Percentiles rank a stretch among this genome's conserved stretches.
Conservation (phyloP, 2,113 vertebrate species). For the Pipa parva region DNA sequence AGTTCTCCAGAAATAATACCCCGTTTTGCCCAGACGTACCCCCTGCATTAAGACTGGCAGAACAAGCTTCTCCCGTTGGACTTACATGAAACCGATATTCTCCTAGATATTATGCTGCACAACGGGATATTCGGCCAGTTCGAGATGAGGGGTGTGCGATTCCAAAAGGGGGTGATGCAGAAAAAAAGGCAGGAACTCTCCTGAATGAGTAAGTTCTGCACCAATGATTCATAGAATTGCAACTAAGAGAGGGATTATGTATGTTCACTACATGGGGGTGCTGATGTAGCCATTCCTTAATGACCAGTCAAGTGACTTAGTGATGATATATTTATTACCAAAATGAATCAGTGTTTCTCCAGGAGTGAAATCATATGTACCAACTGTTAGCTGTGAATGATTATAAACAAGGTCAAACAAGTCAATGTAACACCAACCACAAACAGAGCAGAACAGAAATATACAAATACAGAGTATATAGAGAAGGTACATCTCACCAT, state of each 20-base stretch:
- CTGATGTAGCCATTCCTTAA: too few species aligned
- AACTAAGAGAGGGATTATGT: background rate
- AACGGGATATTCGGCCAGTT: constrained; percentile 37
- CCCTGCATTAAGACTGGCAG: constrained; percentile 26
- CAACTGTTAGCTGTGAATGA: too few species aligned
- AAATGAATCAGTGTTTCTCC: too few species aligned
- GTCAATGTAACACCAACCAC: too few species aligned
- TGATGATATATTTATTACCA: too few species aligned
- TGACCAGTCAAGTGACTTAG: too few species aligned
- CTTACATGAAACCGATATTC: constrained; percentile 38
- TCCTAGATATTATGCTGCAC: constrained; percentile 35
- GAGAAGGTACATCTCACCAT: too few species aligned
- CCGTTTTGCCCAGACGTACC: constrained; percentile 35
- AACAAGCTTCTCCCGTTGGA: constrained; percentile 26
- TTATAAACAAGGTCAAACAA: too few species aligned
- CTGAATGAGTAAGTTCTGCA: constrained; percentile 38
- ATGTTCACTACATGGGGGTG: constrained; percentile 4
- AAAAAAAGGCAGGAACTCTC: constrained; percentile 35
- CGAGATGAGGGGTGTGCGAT: constrained; percentile 35
- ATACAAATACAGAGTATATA: too few species aligned
- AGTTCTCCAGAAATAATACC: constrained; percentile 3
- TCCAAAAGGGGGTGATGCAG: constrained; percentile 38
- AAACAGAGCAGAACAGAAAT: too few species aligned
- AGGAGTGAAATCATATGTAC: too few species aligned
- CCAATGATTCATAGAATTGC: constrained; percentile 8